Conservation (phyloP, 2,797 vertebrate species). For the Lithobates pipiens region DNA sequence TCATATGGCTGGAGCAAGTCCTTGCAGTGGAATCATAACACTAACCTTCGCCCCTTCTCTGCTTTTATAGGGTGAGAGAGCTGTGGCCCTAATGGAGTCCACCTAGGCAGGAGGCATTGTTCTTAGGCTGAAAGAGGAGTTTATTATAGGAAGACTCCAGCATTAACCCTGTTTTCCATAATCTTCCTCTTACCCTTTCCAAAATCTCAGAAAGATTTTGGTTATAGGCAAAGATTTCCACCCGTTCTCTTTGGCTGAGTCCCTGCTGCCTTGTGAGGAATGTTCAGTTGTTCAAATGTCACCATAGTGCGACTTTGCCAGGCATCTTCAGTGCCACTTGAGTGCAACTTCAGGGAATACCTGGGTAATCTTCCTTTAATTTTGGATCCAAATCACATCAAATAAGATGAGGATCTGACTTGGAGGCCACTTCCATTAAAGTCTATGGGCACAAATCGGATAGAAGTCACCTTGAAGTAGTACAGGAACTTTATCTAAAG, state of each 20-base stretch:
- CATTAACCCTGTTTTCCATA: neutral
- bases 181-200: neutral
- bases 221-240: neutral
- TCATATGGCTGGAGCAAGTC: conserved; percentile 23
- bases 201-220: neutral
- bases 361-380: too few relatives aligned
- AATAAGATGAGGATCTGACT: too few relatives aligned
- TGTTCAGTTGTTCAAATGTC: neutral
- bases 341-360: too few relatives aligned
- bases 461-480: too few relatives aligned
- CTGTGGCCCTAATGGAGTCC: conserved; percentile 2
- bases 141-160: conserved; percentile 12
- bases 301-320: neutral
- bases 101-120: conserved; percentile 9
- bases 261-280: neutral
- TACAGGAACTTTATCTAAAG: too few relatives aligned
- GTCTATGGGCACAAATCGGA: too few relatives aligned
- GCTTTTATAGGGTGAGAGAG: conserved; percentile 22
- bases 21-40: conserved; percentile 18
- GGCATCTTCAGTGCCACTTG: too few relatives aligned
- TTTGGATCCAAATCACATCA: too few relatives aligned
- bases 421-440: too few relatives aligned
- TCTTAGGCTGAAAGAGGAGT: neutral
- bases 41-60: conserved; percentile 19
- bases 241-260: neutral